Evolutionary conservation across 2,888 invertebrate species (phyloP).

Genomic region (Pherbina coryleti): DNA sequence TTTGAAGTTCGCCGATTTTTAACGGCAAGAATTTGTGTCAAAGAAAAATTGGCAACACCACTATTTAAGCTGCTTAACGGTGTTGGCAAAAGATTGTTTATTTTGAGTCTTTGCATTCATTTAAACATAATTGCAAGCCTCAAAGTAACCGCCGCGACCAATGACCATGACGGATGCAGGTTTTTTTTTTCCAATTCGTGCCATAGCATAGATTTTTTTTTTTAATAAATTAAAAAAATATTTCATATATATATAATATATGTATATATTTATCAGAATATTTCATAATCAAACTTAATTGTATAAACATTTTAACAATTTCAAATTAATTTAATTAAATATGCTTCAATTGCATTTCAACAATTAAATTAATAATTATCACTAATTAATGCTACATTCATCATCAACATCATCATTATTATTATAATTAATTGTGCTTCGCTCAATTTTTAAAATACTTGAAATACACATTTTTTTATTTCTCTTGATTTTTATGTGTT

Average conservation of each 20-base stretch:
- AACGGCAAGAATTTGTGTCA: not conserved
- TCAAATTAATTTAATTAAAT: not conserved
- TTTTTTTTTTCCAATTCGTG: too few relatives aligned
- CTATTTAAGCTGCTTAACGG: not conserved
- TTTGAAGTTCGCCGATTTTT: not conserved
- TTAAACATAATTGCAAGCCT: not conserved
- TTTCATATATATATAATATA: too few relatives aligned
- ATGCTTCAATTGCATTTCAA: not conserved
- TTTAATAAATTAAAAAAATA: too few relatives aligned
- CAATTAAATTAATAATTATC: constrained; percentile 12
- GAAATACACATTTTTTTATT: not conserved
- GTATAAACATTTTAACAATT: not conserved
- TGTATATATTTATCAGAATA: too few relatives aligned
- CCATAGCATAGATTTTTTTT: too few relatives aligned
- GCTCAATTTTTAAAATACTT: too few relatives aligned
- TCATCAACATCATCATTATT: not conserved
- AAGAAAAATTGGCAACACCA: not conserved
- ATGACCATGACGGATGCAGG: too few relatives aligned
- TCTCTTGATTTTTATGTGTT: not conserved
- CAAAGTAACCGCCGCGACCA: not conserved
- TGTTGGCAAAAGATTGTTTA: not conserved
- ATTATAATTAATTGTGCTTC: too few relatives aligned
- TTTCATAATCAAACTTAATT: not conserved
- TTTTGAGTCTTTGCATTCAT: not conserved
- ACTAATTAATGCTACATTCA: constrained; percentile 22